phyloP scores from a whole-genome alignment of 1,140 invertebrate species.

The Caerostris extrusa region DNA sequence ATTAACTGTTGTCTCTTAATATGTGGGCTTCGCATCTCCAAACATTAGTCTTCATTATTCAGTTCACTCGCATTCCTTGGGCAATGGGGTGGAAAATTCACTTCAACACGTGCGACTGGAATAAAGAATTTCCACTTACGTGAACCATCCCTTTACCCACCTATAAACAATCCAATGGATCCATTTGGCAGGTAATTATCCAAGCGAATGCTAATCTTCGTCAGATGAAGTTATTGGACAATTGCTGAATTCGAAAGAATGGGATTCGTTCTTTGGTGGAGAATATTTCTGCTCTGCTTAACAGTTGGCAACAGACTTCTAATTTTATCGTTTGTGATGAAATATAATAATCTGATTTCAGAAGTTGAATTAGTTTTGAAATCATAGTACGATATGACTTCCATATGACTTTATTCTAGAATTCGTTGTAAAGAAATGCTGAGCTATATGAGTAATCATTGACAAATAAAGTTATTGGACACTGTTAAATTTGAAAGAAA shows the following conservation, averaged over 20 bases:
- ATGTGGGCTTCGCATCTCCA: background rate
- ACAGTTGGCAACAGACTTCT: no score
- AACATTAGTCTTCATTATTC: slow-evolving; percentile 16
- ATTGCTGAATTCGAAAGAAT: background rate
- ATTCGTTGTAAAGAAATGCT: no score
- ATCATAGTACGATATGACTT: no score
- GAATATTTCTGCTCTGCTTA: background rate
- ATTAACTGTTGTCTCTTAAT: slow-evolving; percentile 1
- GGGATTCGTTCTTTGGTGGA: background rate
- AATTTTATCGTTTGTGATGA: no score
- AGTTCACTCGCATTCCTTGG: background rate
- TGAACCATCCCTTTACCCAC: background rate
- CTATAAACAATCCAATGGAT: background rate
- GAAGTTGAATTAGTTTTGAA: no score
- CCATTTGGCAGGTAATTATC: slow-evolving; percentile 8
- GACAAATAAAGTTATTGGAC: no score
- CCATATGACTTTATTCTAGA: no score
- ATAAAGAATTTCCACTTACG: background rate
- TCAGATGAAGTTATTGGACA: background rate
- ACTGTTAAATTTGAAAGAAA: no score
- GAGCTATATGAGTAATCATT: no score
- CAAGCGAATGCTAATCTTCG: background rate
- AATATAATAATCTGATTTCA: no score
- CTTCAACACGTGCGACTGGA: background rate
- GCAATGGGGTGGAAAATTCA: slow-evolving; percentile 12